phyloP scores from a whole-genome alignment of 2,888 invertebrate species.

The Tachina lurida region DNA sequence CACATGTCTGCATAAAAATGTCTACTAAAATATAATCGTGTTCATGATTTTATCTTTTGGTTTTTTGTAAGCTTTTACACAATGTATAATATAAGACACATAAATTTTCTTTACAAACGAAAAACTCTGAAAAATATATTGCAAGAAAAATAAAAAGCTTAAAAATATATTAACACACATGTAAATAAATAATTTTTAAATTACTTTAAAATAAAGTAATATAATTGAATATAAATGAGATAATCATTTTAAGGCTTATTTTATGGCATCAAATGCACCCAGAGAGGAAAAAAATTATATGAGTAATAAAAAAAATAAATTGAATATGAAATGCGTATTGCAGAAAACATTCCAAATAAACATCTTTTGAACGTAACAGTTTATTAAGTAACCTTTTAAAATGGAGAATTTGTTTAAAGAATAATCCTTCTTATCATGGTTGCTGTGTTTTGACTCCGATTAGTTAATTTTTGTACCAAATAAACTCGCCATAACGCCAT shows the following conservation, averaged over 20 bases:
- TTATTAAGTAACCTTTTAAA: too few relatives aligned
- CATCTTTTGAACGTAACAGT: too few relatives aligned
- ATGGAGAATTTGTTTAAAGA: too few relatives aligned
- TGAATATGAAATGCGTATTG: too few relatives aligned
- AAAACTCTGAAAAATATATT: not conserved
- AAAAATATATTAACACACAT: not conserved
- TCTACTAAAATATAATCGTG: conserved; percentile 8
- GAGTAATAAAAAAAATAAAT: too few relatives aligned
- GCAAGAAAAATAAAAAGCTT: not conserved
- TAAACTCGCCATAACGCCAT: too few relatives aligned
- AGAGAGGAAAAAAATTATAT: too few relatives aligned
- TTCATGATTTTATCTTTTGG: conserved; percentile 7
- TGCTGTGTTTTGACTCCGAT: too few relatives aligned
- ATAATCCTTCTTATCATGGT: too few relatives aligned
- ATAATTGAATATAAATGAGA: not conserved
- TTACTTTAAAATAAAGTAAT: not conserved
- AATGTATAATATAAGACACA: not conserved
- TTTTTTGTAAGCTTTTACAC: not conserved
- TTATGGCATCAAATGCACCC: too few relatives aligned
- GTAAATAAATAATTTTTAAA: conserved; percentile 17
- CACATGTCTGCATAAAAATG: not conserved
- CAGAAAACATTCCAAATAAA: too few relatives aligned
- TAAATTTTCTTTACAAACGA: not conserved
- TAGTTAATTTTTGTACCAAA: too few relatives aligned
- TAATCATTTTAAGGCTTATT: not conserved